Evolutionary conservation across 2,113 vertebrate genomes (phyloP).

Genomic region (Platycercus adscitus): DNA sequence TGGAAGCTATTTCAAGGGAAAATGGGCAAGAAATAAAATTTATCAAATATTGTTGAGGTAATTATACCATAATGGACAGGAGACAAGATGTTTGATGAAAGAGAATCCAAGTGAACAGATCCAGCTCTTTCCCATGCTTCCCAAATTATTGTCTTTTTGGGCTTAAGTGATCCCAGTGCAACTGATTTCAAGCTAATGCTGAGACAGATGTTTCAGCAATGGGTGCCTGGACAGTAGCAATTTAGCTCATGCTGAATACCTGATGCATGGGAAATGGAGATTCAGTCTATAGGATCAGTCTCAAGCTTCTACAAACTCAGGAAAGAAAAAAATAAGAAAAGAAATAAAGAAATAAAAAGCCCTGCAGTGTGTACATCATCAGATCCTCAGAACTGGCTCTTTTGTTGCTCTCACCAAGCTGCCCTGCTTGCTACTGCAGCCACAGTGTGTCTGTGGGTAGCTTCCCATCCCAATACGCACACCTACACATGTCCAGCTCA

Average conservation of each 20-base stretch:
- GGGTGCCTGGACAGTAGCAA: neutral
- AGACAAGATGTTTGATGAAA: neutral
- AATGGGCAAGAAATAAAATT: neutral
- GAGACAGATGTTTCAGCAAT: neutral
- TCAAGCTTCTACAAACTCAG: neutral
- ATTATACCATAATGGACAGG: neutral
- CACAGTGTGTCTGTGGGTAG: accelerated
- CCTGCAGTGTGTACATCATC: neutral
- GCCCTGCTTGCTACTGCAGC: neutral
- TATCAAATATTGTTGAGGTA: neutral
- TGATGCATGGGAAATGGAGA: neutral
- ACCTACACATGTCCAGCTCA: neutral
- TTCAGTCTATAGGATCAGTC: neutral
- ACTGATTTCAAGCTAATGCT: neutral
- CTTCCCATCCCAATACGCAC: accelerated
- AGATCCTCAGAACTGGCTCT: neutral
- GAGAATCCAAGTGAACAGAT: neutral
- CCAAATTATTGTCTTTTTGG: neutral
- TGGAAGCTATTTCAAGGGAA: neutral
- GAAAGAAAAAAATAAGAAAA: accelerated
- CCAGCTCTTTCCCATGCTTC: neutral
- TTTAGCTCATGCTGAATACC: neutral
- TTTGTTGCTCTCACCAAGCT: neutral
- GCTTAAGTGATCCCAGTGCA: neutral
- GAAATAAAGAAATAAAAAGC: neutral